Evolutionary conservation across 1,140 invertebrate genomes (phyloP).

Genomic region (Portunus trituberculatus): DNA sequence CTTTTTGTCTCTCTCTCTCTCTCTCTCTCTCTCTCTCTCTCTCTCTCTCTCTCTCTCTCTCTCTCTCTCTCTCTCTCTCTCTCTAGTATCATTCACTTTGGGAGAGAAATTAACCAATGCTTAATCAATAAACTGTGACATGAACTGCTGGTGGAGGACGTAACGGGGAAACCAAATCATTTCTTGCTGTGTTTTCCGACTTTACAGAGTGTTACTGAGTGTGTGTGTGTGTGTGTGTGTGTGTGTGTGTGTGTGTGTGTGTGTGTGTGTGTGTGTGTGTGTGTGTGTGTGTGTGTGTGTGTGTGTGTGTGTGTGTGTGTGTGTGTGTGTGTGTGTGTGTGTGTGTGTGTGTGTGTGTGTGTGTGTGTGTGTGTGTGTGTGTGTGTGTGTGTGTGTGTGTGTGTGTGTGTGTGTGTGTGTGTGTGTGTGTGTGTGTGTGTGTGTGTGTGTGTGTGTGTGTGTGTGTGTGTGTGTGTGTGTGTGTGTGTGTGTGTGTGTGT

Average conservation of each 20-base stretch:
- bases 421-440: constrained; percentile 41
- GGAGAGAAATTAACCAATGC: too few species aligned
- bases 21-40: too few species aligned
- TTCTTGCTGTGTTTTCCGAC: too few species aligned
- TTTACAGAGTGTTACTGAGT: too few species aligned
- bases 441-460: constrained; percentile 38
- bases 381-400: constrained; percentile 38
- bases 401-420: not conserved
- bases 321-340: constrained; percentile 38
- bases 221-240: constrained; percentile 21
- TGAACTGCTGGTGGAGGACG: too few species aligned
- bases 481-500: constrained; percentile 41
- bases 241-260: constrained; percentile 41
- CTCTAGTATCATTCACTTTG: too few species aligned
- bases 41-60: too few species aligned
- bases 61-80: too few species aligned
- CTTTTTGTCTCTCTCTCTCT: too few species aligned
- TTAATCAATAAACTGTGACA: too few species aligned
- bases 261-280: constrained; percentile 38
- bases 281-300: not conserved
- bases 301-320: constrained; percentile 41
- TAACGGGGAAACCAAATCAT: too few species aligned
- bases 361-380: constrained; percentile 41
- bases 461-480: not conserved
- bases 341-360: not conserved